These are phyloP conservation scores for Julus scanicus DNA, from an alignment of 2,888 invertebrate genomes.

Conservation along the genomic window DNA sequence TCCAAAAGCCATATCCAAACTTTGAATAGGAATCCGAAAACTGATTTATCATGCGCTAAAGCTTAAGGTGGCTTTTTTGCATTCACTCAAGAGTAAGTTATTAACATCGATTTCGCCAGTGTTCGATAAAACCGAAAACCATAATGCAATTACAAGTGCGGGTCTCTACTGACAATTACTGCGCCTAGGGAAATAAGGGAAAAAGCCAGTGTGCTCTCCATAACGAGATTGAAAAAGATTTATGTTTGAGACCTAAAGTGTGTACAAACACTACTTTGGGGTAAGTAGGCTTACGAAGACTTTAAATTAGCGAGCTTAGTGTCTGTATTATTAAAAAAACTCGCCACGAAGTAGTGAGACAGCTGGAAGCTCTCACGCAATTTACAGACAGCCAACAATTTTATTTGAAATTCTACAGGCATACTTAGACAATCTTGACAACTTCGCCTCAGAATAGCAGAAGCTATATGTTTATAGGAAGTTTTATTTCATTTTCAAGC, in stretches of 20 bases:
- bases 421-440: not conserved
- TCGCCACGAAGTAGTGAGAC: not conserved
- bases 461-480: too few relatives aligned
- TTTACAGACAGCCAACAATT: not conserved
- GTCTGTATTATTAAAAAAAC: not conserved
- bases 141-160: not conserved
- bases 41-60: not conserved
- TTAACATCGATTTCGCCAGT: not conserved
- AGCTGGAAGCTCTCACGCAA: not conserved
- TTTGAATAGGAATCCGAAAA: not conserved
- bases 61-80: conserved; percentile 7
- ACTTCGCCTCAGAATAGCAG: too few relatives aligned
- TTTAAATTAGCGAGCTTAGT: not conserved
- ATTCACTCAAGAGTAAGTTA: not conserved
- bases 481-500: too few relatives aligned
- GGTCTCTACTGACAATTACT: not conserved
- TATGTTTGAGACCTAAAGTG: not conserved
- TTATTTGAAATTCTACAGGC: not conserved
- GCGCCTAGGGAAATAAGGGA: conserved; percentile 12
- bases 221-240: conserved; percentile 4
- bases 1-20: not conserved
- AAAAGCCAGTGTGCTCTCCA: not conserved
- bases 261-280: conserved; percentile 20
- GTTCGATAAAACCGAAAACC: conserved; percentile 1
- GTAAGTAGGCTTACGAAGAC: not conserved